phyloP scores from a whole-genome alignment of 2,888 invertebrate genomes.

The Isoperla grammatica region DNA sequence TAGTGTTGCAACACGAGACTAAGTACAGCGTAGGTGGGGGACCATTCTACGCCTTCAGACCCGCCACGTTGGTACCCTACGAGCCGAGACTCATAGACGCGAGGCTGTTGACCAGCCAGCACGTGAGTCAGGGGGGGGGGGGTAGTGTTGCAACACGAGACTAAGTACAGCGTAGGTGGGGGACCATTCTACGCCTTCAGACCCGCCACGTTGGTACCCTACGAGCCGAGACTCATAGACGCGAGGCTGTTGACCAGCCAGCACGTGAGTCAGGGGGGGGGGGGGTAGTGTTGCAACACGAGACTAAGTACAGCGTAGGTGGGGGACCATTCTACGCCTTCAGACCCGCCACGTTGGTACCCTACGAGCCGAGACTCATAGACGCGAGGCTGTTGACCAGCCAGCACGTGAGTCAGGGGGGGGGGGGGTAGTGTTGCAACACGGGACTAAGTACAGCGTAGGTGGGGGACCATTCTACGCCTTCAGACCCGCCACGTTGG shows the following conservation, averaged over 20 bases:
- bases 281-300: too few species aligned
- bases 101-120: conserved; percentile 66
- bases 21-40: conserved; percentile 31
- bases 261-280: conserved; percentile 77
- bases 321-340: conserved; percentile 52
- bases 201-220: conserved; percentile 80
- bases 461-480: conserved; percentile 40
- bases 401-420: conserved; percentile 77
- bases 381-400: conserved; percentile 67
- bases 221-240: conserved; percentile 80
- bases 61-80: conserved; percentile 81
- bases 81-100: conserved; percentile 79
- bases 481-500: conserved; percentile 75
- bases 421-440: conserved; percentile 62
- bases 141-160: conserved; percentile 53
- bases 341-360: conserved; percentile 75
- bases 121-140: conserved; percentile 76
- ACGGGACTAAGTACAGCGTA: conserved; percentile 30
- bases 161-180: conserved; percentile 30
- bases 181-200: conserved; percentile 54
- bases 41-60: conserved; percentile 55
- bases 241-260: conserved; percentile 64
- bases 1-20: conserved; percentile 52
- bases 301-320: too few species aligned
- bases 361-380: conserved; percentile 82